These are phyloP conservation scores for Rhinolophus ferrumequinum DNA, from an alignment of 2,113 vertebrate genomes.

Conservation along the genomic window DNA sequence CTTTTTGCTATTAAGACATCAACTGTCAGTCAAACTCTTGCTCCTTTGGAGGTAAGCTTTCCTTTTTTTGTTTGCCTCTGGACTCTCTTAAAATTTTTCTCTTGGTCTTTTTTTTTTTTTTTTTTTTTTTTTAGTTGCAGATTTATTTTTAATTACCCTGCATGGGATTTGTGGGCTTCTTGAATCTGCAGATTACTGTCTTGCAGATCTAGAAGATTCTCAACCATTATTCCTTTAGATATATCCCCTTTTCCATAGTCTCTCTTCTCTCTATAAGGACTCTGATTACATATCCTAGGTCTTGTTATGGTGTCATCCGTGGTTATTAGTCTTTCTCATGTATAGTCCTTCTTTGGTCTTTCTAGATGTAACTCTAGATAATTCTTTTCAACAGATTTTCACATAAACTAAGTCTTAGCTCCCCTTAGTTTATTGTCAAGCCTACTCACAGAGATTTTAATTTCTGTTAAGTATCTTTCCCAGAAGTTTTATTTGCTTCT, in stretches of 20 bases:
- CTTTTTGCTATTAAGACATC: neutral
- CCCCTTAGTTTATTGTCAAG: neutral
- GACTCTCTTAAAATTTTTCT: neutral
- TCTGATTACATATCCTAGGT: neutral
- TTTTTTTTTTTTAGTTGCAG: neutral
- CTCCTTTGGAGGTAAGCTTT: neutral
- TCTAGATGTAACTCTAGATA: neutral
- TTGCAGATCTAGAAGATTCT: neutral
- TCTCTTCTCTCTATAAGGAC: neutral
- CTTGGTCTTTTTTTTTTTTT: too few species aligned
- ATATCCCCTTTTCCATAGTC: neutral
- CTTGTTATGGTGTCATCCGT: neutral
- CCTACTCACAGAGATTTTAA: neutral
- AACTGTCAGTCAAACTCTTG: neutral
- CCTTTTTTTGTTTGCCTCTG: neutral
- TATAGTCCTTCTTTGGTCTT: neutral
- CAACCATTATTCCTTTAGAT: neutral
- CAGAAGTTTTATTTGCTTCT: neutral
- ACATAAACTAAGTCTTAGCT: neutral
- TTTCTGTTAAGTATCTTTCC: neutral
- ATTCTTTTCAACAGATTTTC: neutral
- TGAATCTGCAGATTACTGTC: neutral
- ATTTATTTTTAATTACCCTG: slow-evolving; percentile 2
- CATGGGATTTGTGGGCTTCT: neutral
- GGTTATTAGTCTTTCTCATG: neutral